Evolutionary conservation across 2,113 vertebrate genomes (phyloP), one percentile per base, ranked within the genome.

Genomic region (Oreotrochilus melanogaster): DNA sequence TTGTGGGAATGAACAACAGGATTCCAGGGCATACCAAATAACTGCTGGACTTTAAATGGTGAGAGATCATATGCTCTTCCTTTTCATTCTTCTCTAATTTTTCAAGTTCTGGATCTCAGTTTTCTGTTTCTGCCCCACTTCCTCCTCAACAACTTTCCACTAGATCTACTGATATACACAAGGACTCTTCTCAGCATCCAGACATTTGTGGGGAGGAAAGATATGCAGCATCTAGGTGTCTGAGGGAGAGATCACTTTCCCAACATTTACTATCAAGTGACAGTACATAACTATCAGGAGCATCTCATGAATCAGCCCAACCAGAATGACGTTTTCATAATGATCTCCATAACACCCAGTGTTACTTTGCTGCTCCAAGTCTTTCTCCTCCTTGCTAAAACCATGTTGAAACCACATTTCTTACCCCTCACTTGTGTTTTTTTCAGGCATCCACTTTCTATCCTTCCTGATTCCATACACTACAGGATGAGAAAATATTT

Each of bases 271-370:
- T 73, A 17, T 25, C 18, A 62, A 78, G 25, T 18, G 30, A 58
- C 19, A 25, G 7, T n/a, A 37, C 7, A 2, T 42, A 42, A 47
- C 42, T n/a, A 35, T 6, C 54, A 43, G 66, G 50, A 69, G 33
- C 37, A 37, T 48, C 45, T 82, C 22, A 17, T 0, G 4, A 25
- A 10, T 6, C 64, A 76, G 48, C 27, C 48, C 37, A 45, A 58
- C 18, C 47, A 56, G 33, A 33, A 13, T 7, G 14, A 53, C 37
- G 60, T 48, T 86, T 76, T 61, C 47, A 51, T 57, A n/a, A 78
- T 42, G 42, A 69, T 53, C 23, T n/a, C 70, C 1, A 0, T 45
- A 69, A 54, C 12, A 22, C 9, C 21, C 4, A 2, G 3, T 5
- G 22, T 31, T 47, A 64, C 6, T 56, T 27, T 14, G 7, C 66